Evolutionary conservation across 2,113 vertebrate species (phyloP), one percentile per base, ranked within the genome.

Genomic region (Heptranchias perlo): DNA sequence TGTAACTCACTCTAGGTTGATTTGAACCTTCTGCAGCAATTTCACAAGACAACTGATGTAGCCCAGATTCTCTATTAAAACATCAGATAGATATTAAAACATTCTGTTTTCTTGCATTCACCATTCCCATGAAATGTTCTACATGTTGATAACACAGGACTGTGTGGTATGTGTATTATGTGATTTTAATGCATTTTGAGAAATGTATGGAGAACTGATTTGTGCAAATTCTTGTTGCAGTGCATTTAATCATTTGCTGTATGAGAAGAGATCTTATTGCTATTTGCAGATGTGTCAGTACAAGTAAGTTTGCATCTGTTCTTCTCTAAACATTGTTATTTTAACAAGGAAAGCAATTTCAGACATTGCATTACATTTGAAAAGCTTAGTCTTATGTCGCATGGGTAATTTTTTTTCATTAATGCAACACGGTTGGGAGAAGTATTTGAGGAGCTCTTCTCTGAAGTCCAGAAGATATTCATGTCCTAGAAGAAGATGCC

Each of bases 211-310:
- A 95, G 31, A 95, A 95, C 64, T 95, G 16, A 94, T 94, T 65
- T 69, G 25, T 67, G 65, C 18, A 49, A 47, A 31, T 95, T 95
- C 62, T n/a, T 95, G 35, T 95, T 95, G 5, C 65, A 95, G 94
- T 73, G 94, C 94, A 49, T 95, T 95, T 49, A 69, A 73, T 52
- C 94, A 95, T 69, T 95, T 95, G 94, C 47, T 95, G 65, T 95
- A 95, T 95, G 94, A 95, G 94, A 95, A 95, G 65, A 95, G 94
- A 95, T 69, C 94, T 52, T 95, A 95, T 31, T 95, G 94, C 47
- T 95, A 95, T 95, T 73, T 95, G 64, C 94, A 95, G 52, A 52
- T 95, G 47, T 95, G 94, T 95, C 94, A 69, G 44, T 95, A 49
- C 65, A 95, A 95, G 94, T 95, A 95, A 95, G 94, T 94, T 54